Evolutionary conservation across 2,888 invertebrate genomes (phyloP).

Genomic region (Ochropleura plecta): DNA sequence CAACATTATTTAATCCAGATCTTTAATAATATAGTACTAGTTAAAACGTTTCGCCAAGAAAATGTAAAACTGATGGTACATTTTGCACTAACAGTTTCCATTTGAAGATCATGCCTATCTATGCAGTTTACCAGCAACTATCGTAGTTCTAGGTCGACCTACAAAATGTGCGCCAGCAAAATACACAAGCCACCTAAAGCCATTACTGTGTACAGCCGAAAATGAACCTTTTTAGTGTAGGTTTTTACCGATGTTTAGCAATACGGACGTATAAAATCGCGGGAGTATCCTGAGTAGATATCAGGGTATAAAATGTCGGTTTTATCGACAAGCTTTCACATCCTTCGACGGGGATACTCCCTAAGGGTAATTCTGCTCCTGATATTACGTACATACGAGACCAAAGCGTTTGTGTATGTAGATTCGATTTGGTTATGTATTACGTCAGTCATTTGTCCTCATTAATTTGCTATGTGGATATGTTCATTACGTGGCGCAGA

Average conservation of each 20-base stretch:
- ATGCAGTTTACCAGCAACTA: conserved; percentile 16
- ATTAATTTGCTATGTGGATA: conserved; percentile 53
- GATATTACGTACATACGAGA: conserved; percentile 43
- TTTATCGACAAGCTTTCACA: conserved; percentile 70
- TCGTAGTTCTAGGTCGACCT: conserved; percentile 16
- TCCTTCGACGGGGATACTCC: conserved; percentile 60
- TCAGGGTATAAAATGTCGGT: conserved; percentile 64
- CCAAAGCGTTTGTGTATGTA: conserved; percentile 51
- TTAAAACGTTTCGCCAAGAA: neutral
- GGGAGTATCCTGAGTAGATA: conserved; percentile 58
- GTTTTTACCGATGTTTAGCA: conserved; percentile 45
- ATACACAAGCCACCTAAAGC: conserved; percentile 15
- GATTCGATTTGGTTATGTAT: conserved; percentile 47
- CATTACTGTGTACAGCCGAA: conserved; percentile 43
- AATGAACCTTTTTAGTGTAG: conserved; percentile 45
- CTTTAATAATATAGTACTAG: neutral
- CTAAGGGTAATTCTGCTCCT: conserved; percentile 60
- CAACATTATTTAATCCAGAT: neutral
- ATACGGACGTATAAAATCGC: conserved; percentile 53
- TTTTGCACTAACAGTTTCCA: conserved; percentile 6
- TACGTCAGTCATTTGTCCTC: conserved; percentile 54
- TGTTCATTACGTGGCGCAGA: conserved; percentile 27
- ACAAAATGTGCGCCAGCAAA: conserved; percentile 34
- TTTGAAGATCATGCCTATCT: conserved; percentile 19
- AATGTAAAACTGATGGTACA: conserved; percentile 3